These are phyloP conservation scores for Bostrychus sinensis DNA, from an alignment of 2,113 vertebrate genomes.

Conservation along the genomic window DNA sequence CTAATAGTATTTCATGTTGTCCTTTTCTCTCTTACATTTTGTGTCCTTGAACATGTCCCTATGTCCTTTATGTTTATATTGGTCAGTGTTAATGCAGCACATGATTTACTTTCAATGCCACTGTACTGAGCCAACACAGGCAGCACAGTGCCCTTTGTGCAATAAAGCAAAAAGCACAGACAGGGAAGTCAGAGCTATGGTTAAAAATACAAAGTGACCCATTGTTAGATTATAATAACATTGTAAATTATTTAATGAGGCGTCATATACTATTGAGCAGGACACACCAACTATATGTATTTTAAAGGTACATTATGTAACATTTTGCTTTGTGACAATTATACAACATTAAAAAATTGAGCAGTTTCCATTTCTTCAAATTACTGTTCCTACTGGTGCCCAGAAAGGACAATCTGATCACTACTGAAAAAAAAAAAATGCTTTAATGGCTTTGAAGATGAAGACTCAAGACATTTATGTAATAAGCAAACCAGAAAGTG, in stretches of 20 bases:
- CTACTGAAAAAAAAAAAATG: no score
- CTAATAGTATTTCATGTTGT: not conserved
- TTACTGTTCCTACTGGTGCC: not conserved
- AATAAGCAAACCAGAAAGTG: no score
- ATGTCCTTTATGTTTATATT: not conserved
- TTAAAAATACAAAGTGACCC: not conserved
- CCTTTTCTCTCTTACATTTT: slow-evolving; percentile 11
- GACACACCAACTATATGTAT: no score
- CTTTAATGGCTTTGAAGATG: no score
- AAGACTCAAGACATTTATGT: no score
- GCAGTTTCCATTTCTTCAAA: no score
- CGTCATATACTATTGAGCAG: no score
- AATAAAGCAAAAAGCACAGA: slow-evolving; percentile 7
- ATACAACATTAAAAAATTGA: no score
- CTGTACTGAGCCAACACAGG: not conserved
- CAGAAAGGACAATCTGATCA: not conserved
- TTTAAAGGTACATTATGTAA: no score
- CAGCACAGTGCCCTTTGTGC: slow-evolving; percentile 1
- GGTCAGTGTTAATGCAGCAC: slow-evolving; percentile 14
- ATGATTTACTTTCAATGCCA: slow-evolving; percentile 14
- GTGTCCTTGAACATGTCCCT: slow-evolving; percentile 25
- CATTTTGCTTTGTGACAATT: no score
- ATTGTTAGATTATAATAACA: slow-evolving; percentile 13
- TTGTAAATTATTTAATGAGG: slow-evolving; percentile 8
- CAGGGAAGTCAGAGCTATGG: not conserved